These are phyloP conservation scores for Notarius lentiginosus DNA, from an alignment of 2,113 vertebrate genomes.

Conservation along the genomic window DNA sequence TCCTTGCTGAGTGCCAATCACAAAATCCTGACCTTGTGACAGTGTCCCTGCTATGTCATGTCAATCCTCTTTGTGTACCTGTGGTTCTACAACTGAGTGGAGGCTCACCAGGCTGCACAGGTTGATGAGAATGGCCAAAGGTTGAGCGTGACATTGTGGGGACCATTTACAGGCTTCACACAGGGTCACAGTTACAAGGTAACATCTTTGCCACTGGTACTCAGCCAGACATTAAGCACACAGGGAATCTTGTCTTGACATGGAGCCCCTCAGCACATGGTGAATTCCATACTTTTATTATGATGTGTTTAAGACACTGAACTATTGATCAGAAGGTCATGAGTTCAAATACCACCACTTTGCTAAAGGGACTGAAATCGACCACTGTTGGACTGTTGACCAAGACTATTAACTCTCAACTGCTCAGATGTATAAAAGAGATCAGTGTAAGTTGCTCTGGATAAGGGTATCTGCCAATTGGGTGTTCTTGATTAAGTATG, in stretches of 20 bases:
- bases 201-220: neutral
- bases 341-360: neutral
- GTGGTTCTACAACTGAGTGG: neutral
- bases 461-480: neutral
- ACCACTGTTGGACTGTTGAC: neutral
- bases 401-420: neutral
- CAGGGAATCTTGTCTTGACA: neutral
- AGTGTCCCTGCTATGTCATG: neutral
- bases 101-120: neutral
- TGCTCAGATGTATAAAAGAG: neutral
- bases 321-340: neutral
- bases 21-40: neutral
- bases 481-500: neutral
- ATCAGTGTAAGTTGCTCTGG: neutral
- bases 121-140: neutral
- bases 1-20: neutral
- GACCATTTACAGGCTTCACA: neutral
- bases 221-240: neutral
- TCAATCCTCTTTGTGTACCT: neutral
- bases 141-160: neutral
- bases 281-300: neutral
- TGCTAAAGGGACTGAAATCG: too few species aligned
- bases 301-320: neutral
- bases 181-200: neutral
- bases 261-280: neutral